phyloP scores from a whole-genome alignment of 2,113 vertebrate genomes.

The Globicephala melas region DNA sequence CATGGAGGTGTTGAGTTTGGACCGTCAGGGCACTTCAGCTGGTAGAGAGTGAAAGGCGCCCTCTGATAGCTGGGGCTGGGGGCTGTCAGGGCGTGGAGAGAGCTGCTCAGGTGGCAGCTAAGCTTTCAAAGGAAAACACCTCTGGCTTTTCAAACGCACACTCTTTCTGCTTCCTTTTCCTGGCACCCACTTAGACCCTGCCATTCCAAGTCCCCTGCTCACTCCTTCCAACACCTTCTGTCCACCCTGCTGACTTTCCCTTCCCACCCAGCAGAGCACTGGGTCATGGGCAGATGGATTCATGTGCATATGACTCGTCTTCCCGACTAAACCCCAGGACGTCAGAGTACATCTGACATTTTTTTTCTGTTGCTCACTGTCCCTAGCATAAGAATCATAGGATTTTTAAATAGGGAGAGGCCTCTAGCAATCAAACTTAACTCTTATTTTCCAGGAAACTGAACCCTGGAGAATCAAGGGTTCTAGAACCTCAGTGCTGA shows the following conservation, averaged over 20 bases:
- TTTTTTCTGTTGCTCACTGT: background rate
- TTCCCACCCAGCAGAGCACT: background rate
- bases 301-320: background rate
- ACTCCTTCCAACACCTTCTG: background rate
- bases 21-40: background rate
- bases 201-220: background rate
- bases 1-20: background rate
- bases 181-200: conserved; percentile 31
- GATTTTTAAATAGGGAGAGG: background rate
- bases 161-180: conserved; percentile 43
- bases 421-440: background rate
- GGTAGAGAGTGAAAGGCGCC: background rate
- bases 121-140: conserved; percentile 18
- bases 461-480: background rate
- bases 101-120: background rate
- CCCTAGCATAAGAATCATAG: background rate
- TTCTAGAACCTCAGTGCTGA: background rate
- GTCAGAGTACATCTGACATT: background rate
- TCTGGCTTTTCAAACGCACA: conserved; percentile 3
- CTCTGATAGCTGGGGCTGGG: conserved; percentile 1
- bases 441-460: conserved; percentile 2
- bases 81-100: background rate
- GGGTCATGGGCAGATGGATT: background rate
- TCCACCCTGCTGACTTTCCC: background rate
- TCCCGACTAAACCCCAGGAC: background rate